phyloP scores from a whole-genome alignment of 2,888 invertebrate genomes.

The Agriopis aurantiaria region DNA sequence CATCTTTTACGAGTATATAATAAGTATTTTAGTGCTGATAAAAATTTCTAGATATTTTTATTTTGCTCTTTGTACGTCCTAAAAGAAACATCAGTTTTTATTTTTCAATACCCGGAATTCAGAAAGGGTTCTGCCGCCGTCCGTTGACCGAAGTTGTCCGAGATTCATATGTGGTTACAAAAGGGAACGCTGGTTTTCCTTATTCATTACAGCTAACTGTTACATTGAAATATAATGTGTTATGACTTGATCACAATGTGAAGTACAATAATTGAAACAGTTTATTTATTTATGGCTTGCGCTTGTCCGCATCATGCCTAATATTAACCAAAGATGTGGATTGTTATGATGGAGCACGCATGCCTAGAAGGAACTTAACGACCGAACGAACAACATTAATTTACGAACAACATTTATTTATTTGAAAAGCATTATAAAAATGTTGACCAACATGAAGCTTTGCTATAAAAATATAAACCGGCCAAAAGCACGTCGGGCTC shows the following conservation, averaged over 20 bases:
- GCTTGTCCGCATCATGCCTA: too few species aligned
- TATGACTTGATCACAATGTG: not conserved
- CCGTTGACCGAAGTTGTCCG: conserved; percentile 21
- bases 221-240: not conserved
- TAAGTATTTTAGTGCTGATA: not conserved
- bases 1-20: not conserved
- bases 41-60: not conserved
- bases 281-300: too few species aligned
- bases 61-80: not conserved
- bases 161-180: conserved; percentile 11
- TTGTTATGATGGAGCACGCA: too few species aligned
- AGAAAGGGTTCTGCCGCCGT: conserved; percentile 31
- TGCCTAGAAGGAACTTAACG: too few species aligned
- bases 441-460: too few species aligned
- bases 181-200: conserved; percentile 33
- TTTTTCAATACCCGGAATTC: conserved; percentile 39
- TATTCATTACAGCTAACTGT: conserved; percentile 4
- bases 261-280: too few species aligned
- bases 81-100: conserved; percentile 22
- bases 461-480: too few species aligned
- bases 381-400: too few species aligned
- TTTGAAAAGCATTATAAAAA: too few species aligned
- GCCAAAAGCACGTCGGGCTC: too few species aligned
- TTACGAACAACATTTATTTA: too few species aligned
- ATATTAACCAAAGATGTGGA: too few species aligned